Percentiles rank a stretch among this genome's conserved stretches.
phyloP scores from a whole-genome alignment of 1,140 invertebrate species.

The Drosophila ambigua region DNA sequence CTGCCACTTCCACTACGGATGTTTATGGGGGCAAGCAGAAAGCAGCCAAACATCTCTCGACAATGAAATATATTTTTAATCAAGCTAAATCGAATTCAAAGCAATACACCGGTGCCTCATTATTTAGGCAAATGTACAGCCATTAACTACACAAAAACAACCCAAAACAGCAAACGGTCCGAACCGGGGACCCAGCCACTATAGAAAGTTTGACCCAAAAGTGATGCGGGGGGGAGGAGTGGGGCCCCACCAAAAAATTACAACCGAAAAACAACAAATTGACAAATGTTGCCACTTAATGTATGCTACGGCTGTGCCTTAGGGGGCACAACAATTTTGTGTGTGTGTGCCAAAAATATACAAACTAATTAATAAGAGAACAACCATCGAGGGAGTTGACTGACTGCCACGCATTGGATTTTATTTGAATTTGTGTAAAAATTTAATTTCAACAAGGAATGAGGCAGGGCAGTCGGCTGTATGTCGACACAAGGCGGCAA shows the following conservation, averaged over 20 bases:
- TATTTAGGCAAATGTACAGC: conserved; percentile 79
- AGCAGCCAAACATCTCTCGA: conserved; percentile 28
- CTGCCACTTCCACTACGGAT: conserved; percentile 24
- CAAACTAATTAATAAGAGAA: conserved; percentile 78
- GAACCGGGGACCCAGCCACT: not conserved
- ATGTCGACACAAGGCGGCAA: conserved; percentile 64
- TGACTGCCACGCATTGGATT: conserved; percentile 71
- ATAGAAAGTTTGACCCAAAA: conserved; percentile 19
- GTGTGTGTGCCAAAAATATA: conserved; percentile 77
- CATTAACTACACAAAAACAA: conserved; percentile 70
- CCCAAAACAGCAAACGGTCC: conserved; percentile 19
- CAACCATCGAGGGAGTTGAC: conserved; percentile 47
- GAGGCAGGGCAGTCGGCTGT: not conserved
- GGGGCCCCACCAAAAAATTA: conserved; percentile 24
- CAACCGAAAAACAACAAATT: conserved; percentile 71
- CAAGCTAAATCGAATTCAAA: conserved; percentile 80
- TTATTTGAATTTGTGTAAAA: conserved; percentile 81
- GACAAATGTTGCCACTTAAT: conserved; percentile 81
- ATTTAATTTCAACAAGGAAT: conserved; percentile 79
- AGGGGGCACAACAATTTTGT: conserved; percentile 62
- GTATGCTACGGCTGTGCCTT: conserved; percentile 31
- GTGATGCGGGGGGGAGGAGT: too few species aligned
- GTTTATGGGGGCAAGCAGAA: conserved; percentile 4
- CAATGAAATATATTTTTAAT: conserved; percentile 81
- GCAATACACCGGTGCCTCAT: conserved; percentile 80